Evolutionary conservation across 2,797 vertebrate genomes (phyloP).

Genomic region (Sphenodon punctatus): DNA sequence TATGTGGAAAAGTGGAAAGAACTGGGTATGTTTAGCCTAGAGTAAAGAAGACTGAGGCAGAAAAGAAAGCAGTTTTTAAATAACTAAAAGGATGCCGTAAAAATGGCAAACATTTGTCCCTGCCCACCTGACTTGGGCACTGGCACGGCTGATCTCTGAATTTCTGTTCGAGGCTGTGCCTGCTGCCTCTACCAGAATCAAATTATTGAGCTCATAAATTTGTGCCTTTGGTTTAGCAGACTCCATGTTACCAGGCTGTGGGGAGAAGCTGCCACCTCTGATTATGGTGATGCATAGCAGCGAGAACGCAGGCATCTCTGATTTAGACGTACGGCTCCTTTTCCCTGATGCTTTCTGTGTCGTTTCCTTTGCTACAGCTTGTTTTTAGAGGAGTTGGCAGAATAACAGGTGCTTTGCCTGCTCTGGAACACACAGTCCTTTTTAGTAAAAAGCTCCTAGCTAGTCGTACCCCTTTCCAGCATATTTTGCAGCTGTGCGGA

Average conservation of each 20-base stretch:
- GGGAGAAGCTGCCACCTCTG: neutral
- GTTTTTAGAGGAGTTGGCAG: neutral
- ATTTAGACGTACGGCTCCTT: neutral
- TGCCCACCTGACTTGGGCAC: neutral
- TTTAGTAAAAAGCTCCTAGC: neutral
- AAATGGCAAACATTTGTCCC: too few relatives aligned
- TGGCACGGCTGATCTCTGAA: neutral
- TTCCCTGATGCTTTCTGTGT: neutral
- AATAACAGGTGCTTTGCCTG: neutral
- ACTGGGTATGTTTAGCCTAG: too few relatives aligned
- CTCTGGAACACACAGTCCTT: neutral
- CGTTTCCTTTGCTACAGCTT: neutral
- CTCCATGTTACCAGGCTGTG: neutral
- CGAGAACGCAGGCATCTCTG: neutral
- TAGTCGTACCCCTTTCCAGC: neutral
- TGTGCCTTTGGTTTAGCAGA: neutral
- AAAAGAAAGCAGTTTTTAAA: too few relatives aligned
- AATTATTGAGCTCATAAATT: neutral
- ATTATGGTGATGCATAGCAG: rapidly evolving
- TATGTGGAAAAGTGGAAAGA: too few relatives aligned
- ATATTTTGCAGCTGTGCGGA: too few relatives aligned
- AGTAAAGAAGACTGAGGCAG: too few relatives aligned
- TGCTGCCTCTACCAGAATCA: neutral
- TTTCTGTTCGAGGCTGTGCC: too few relatives aligned
- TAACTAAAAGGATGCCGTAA: too few relatives aligned